Evolutionary conservation across 2,797 vertebrate genomes (phyloP).

Genomic region (Staurois parvus): DNA sequence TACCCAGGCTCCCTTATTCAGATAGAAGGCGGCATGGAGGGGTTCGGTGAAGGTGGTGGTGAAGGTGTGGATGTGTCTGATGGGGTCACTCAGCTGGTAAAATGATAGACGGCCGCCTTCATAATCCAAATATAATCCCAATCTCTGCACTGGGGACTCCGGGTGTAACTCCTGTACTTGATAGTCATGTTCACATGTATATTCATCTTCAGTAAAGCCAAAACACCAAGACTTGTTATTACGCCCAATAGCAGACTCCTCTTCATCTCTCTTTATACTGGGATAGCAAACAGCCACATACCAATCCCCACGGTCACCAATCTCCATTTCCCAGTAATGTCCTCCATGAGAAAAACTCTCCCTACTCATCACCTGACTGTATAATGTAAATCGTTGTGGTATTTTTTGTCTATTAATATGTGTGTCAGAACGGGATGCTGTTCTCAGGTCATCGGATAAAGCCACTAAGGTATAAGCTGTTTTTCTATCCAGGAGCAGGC

Average conservation of each 20-base stretch:
- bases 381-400: background rate
- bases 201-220: conserved; percentile 8
- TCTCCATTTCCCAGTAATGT: background rate
- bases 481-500: conserved; percentile 7
- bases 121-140: conserved; percentile 27
- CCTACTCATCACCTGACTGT: background rate
- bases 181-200: background rate
- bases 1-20: conserved; percentile 75
- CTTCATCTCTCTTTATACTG: background rate
- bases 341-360: background rate
- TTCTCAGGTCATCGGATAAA: conserved; percentile 10
- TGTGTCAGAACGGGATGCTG: background rate
- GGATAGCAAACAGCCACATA: background rate
- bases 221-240: conserved; percentile 47
- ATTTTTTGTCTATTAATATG: background rate
- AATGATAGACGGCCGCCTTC: conserved; percentile 32
- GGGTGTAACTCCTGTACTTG: accelerated
- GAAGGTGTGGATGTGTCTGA: no score
- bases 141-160: background rate
- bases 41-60: conserved; percentile 31
- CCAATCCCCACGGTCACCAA: background rate
- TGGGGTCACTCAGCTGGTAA: conserved; percentile 2
- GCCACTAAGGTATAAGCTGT: background rate
- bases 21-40: conserved; percentile 59
- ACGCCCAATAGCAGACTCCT: background rate